A percentile compares a stretch with the other conserved stretches of the same genome.
Evolutionary conservation across 2,888 invertebrate genomes (phyloP).

Genomic region (Aquatica leii): DNA sequence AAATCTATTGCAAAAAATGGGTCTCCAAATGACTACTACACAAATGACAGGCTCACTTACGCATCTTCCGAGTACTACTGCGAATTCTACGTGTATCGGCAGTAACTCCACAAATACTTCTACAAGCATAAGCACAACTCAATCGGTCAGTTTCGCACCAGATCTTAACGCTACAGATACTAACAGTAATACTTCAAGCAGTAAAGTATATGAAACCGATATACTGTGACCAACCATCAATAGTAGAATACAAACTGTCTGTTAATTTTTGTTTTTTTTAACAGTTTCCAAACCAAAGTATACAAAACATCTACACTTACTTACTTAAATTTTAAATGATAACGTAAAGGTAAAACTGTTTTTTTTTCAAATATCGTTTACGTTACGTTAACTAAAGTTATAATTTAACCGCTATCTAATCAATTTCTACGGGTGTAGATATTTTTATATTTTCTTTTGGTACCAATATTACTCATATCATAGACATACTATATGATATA

Average conservation of each 20-base stretch:
- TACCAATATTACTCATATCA: constrained; percentile 30
- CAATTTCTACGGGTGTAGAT: neutral
- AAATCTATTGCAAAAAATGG: constrained; percentile 85
- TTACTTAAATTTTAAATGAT: no score
- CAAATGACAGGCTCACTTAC: constrained; percentile 69
- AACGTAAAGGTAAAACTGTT: no score
- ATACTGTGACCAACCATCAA: constrained; percentile 78
- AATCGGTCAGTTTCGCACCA: constrained; percentile 51
- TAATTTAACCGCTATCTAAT: no score
- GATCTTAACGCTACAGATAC: constrained; percentile 41
- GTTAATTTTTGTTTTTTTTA: constrained; percentile 32
- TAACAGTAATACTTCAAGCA: constrained; percentile 67
- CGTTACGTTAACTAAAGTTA: neutral
- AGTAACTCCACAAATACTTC: constrained; percentile 45
- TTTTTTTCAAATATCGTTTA: no score
- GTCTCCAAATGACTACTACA: constrained; percentile 68
- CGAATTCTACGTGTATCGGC: constrained; percentile 47
- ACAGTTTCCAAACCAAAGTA: constrained; percentile 16
- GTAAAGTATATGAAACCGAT: constrained; percentile 91
- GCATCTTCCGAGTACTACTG: constrained; percentile 64
- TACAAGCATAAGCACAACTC: constrained; percentile 45
- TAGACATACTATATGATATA: constrained; percentile 26
- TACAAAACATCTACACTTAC: constrained; percentile 12
- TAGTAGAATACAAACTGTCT: constrained; percentile 38
- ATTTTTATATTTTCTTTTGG: constrained; percentile 17